phyloP scores from a whole-genome alignment of 2,888 invertebrate genomes.

The Cerastis rubricosa region DNA sequence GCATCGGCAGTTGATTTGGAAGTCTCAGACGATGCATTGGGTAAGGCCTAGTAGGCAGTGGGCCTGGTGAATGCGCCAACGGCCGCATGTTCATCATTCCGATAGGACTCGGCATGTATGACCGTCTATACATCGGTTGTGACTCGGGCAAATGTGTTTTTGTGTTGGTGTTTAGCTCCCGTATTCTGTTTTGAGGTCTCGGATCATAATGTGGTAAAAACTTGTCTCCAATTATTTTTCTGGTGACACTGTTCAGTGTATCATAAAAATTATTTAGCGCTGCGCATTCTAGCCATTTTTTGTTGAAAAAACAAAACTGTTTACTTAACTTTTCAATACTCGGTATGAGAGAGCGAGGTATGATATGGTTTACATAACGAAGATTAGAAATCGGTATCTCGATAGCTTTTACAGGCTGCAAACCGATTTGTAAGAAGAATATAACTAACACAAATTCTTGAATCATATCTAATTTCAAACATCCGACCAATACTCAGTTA shows the following conservation, averaged over 20 bases:
- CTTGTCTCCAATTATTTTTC: constrained; percentile 35
- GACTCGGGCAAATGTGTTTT: constrained; percentile 20
- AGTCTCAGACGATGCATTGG: constrained; percentile 7
- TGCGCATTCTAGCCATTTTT: constrained; percentile 52
- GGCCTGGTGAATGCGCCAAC: constrained; percentile 1
- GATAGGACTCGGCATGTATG: constrained; percentile 23
- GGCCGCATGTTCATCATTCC: constrained; percentile 22
- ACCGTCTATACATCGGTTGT: constrained; percentile 14
- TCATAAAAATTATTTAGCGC: constrained; percentile 32
- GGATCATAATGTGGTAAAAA: constrained; percentile 27
- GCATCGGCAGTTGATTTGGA: constrained; percentile 15
- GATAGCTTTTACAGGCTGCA: constrained; percentile 25
- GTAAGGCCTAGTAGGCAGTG: constrained; percentile 27
- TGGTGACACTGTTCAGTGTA: constrained; percentile 32
- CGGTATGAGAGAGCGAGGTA: constrained; percentile 32
- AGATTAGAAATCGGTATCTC: constrained; percentile 47
- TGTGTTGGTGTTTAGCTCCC: constrained; percentile 15
- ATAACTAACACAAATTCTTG: constrained; percentile 47
- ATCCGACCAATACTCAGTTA: constrained; percentile 30
- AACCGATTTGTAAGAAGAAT: constrained; percentile 40
- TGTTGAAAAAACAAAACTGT: constrained; percentile 45
- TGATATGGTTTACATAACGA: constrained; percentile 20
- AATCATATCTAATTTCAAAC: constrained; percentile 54
- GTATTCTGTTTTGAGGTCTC: constrained; percentile 10
- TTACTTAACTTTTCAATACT: constrained; percentile 35